Conservation (phyloP, 2,797 vertebrate species). For the Enteromius afrohamiltoni region DNA sequence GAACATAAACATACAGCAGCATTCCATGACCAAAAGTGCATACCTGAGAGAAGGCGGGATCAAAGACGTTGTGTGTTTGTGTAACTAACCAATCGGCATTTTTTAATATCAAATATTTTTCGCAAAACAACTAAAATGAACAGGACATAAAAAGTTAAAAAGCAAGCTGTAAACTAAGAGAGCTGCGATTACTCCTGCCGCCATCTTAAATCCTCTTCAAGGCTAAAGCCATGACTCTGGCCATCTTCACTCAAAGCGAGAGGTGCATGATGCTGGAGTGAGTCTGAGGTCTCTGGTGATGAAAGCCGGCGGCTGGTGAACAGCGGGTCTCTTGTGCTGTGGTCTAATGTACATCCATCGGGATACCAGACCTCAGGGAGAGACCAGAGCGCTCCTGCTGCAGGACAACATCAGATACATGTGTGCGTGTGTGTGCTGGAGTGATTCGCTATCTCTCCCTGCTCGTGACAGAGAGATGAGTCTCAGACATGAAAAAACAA, state of each 20-base stretch:
- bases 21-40: too few relatives aligned
- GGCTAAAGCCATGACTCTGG: conserved; percentile 53
- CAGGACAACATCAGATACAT: conserved; percentile 45
- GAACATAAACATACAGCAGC: too few relatives aligned
- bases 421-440: not conserved
- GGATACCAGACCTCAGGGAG: conserved; percentile 33
- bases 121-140: too few relatives aligned
- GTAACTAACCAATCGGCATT: too few relatives aligned
- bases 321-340: conserved; percentile 37
- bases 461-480: not conserved
- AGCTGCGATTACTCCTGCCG: too few relatives aligned
- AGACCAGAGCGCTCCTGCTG: conserved; percentile 53
- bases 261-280: conserved; percentile 63
- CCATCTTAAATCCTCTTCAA: too few relatives aligned
- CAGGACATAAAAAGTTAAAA: too few relatives aligned
- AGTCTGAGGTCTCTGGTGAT: conserved; percentile 69
- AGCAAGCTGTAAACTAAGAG: too few relatives aligned
- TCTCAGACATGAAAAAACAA: conserved; percentile 26
- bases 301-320: conserved; percentile 64
- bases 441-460: conserved; percentile 1
- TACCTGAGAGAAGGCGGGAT: too few relatives aligned
- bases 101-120: too few relatives aligned
- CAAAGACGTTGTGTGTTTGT: too few relatives aligned
- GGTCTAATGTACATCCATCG: conserved; percentile 48
- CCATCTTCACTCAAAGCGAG: conserved; percentile 55